These are phyloP conservation scores for Thripadectes ignobilis DNA, from an alignment of 2,797 vertebrate species.

Conservation along the genomic window DNA sequence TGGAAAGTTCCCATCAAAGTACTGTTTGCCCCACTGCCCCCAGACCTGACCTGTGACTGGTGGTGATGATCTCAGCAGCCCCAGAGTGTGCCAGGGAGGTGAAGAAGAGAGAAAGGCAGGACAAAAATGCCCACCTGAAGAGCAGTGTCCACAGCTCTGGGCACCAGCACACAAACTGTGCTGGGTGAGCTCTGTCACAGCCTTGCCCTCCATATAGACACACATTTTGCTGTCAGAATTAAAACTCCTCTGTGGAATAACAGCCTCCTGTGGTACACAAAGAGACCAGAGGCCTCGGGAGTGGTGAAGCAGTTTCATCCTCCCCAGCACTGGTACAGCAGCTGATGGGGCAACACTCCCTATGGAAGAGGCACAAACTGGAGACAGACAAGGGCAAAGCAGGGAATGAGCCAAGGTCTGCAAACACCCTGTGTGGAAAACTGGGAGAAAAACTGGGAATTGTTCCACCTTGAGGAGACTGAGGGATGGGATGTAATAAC, in stretches of 20 bases:
- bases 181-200: neutral
- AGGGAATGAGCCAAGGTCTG: neutral
- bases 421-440: neutral
- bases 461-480: neutral
- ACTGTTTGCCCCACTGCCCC: neutral
- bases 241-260: neutral
- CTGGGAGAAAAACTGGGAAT: neutral
- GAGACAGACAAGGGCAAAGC: neutral
- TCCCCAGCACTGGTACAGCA: accelerated
- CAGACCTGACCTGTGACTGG: neutral
- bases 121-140: neutral
- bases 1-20: accelerated
- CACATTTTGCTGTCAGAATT: neutral
- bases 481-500: accelerated
- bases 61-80: neutral
- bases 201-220: accelerated
- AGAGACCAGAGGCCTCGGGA: accelerated
- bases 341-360: accelerated
- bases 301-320: neutral
- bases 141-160: neutral
- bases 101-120: neutral
- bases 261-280: neutral
- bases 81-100: neutral
- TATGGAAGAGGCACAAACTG: neutral
- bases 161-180: neutral